Conservation (phyloP, 92 coral and sea anemone genomes). For the Porites rus region DNA sequence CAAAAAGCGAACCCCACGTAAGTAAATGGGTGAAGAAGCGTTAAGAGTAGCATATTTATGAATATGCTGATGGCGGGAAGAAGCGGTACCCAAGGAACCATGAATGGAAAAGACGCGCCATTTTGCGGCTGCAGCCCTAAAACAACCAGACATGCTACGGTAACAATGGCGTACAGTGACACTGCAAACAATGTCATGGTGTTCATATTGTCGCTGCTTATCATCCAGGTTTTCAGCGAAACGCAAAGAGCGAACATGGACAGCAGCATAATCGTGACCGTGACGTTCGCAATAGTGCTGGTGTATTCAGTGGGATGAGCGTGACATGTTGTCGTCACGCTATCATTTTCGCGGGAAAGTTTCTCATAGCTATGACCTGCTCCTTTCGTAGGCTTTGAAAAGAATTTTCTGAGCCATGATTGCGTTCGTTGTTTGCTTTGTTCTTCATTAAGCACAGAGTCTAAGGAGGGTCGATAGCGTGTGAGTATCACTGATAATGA, state of each 20-base stretch:
- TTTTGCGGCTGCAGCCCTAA: constrained; percentile 79
- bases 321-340: constrained; percentile 45
- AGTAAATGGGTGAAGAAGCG: constrained; percentile 67
- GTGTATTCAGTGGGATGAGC: constrained; percentile 40
- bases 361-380: constrained; percentile 28
- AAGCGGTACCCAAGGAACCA: constrained; percentile 81
- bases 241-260: constrained; percentile 68
- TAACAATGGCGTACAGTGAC: constrained; percentile 47
- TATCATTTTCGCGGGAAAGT: constrained; percentile 29
- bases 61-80: constrained; percentile 82
- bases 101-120: constrained; percentile 75
- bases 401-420: constrained; percentile 54
- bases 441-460: constrained; percentile 37
- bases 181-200: constrained; percentile 50
- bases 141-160: constrained; percentile 56
- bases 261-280: constrained; percentile 58
- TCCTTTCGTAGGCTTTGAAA: constrained; percentile 16
- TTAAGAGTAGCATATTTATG: constrained; percentile 72
- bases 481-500: constrained; percentile 81
- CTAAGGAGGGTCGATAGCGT: constrained; percentile 76
- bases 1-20: constrained; percentile 75
- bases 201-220: constrained; percentile 16
- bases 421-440: constrained; percentile 12
- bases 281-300: constrained; percentile 56
- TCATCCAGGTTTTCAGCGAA: constrained; percentile 48